Conservation (phyloP, 2,797 vertebrate species). For the Chloroceryle amazona region DNA sequence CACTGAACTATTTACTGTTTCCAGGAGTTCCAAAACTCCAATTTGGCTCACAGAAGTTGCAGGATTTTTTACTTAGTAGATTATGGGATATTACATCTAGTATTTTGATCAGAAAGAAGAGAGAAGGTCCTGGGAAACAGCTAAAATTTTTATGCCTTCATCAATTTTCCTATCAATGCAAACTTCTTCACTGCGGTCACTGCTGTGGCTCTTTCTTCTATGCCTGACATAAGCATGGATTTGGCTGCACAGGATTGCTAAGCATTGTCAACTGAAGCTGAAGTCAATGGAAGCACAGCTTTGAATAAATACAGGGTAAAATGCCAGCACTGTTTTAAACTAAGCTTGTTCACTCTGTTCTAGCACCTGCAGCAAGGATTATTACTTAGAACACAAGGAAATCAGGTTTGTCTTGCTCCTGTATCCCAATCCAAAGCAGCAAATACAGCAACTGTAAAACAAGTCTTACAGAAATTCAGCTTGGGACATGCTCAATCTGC, state of each 20-base stretch:
- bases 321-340: background rate
- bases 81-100: accelerated
- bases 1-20: background rate
- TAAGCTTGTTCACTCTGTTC: background rate
- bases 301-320: slow-evolving; percentile 9
- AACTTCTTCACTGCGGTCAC: background rate
- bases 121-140: background rate
- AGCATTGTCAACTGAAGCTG: background rate
- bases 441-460: background rate
- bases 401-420: background rate
- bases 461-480: background rate
- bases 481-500: background rate
- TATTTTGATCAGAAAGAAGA: background rate
- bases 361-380: background rate
- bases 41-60: background rate
- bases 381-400: background rate
- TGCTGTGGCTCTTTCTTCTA: background rate
- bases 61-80: background rate
- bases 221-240: background rate
- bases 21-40: background rate
- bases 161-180: background rate
- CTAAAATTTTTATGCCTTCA: background rate
- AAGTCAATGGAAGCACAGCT: slow-evolving; percentile 11
- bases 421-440: background rate
- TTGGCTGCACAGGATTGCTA: background rate